Base-by-base conservation (phyloP, 2,797 vertebrate genomes). In the Peromyscus nudipes region DNA sequence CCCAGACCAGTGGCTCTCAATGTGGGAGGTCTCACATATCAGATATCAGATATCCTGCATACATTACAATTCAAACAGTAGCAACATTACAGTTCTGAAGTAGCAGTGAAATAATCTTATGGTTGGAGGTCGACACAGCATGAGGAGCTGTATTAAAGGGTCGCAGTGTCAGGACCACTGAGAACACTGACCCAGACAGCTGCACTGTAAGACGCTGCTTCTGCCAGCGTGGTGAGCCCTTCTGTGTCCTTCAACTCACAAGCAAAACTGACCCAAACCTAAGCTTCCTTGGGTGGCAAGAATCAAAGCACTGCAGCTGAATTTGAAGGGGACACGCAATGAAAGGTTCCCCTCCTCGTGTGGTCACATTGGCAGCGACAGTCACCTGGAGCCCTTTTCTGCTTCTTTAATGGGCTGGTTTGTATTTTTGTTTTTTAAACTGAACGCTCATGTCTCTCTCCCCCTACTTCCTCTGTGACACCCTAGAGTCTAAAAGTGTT, bases 171-270 rank as follows among this genome's bases (percentile, higher is more conserved):
- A 46, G 73, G 71, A 75, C 13, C 9, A 23, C 27, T 27, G 40
- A 76, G 40, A 76, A 60, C n/a, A 10, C 23, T 29, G 57, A 14
- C 57, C 57, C 62, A 40, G 57, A 82, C 13, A 82, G 37, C 40
- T 83, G 27, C 9, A 0, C 60, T 43, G 6, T 3, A 82, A 88
- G 46, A 65, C 83, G 69, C 55, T 94, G 31, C 43, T 96, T 94
- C 85, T 37, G 52, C 71, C 71, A 80, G 37, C 83, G 92, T 94
- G 71, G 3, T 87, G 80, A 93, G 49, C 57, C n/a, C n/a, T 71
- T 94, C 57, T 77, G 37, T 88, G 86, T 90, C 12, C 49, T 81
- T 92, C 43, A 80, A 3, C 10, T 27, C 21, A 52, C 12, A 3
- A 46, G 65, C 9, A 60, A 83, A 19, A 29, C 11, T 13, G 83